These are phyloP conservation scores for Lasioglossum marginatum DNA, from an alignment of 2,888 invertebrate species.

Conservation along the genomic window DNA sequence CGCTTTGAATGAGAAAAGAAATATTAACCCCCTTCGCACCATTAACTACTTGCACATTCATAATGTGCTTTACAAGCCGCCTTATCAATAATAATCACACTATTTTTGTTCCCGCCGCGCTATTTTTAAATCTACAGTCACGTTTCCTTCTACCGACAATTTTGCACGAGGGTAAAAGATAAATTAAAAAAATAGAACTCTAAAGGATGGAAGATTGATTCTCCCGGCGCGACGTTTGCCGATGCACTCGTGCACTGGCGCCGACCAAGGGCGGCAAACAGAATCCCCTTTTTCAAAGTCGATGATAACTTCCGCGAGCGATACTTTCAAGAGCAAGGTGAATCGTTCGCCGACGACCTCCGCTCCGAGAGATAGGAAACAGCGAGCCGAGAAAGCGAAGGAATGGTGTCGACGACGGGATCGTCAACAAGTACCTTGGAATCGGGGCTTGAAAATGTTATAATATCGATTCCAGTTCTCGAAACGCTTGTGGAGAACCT, in stretches of 20 bases:
- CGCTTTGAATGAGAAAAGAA: background rate
- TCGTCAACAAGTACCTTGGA: slow-evolving; percentile 50
- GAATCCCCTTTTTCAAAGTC: slow-evolving; percentile 43
- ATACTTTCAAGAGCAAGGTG: slow-evolving; percentile 62
- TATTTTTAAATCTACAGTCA: background rate
- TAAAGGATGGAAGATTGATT: background rate
- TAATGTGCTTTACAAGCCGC: background rate
- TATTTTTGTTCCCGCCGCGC: background rate
- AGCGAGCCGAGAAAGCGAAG: slow-evolving; percentile 37
- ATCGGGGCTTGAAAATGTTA: slow-evolving; percentile 13
- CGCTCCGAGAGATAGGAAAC: slow-evolving; percentile 24
- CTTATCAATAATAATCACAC: background rate
- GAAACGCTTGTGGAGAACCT: background rate
- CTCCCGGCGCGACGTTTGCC: background rate
- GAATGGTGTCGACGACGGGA: slow-evolving; percentile 28
- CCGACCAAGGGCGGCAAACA: background rate
- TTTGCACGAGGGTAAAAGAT: background rate
- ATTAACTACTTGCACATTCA: slow-evolving; percentile 6
- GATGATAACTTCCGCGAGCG: slow-evolving; percentile 40
- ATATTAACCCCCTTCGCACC: background rate
- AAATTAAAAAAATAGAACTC: background rate
- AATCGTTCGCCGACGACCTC: slow-evolving; percentile 44
- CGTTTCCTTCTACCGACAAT: background rate
- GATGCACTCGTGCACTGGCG: background rate
- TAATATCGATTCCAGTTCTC: background rate